phyloP scores from a whole-genome alignment of 2,113 vertebrate species.

The Microcebus griseorufus region DNA sequence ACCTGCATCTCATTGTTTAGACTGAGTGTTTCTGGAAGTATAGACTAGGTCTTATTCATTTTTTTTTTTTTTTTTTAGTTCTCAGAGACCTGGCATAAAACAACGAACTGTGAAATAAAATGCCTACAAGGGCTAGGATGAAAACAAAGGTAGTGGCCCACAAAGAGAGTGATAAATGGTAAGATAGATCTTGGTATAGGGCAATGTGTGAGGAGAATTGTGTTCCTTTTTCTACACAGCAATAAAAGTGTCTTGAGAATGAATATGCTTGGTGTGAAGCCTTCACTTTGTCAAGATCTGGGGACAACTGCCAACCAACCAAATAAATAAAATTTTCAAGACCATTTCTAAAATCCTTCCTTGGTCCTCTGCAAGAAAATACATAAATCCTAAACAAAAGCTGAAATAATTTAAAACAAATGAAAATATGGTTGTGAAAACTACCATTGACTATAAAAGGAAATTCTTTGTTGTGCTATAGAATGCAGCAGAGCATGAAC shows the following conservation, averaged over 20 bases:
- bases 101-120: background rate
- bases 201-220: background rate
- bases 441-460: background rate
- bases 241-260: background rate
- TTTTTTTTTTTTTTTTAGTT: background rate
- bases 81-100: background rate
- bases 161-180: background rate
- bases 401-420: background rate
- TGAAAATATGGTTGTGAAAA: background rate
- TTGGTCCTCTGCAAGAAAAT: background rate
- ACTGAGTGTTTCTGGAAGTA: background rate
- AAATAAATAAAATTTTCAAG: background rate
- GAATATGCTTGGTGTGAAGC: background rate
- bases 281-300: background rate
- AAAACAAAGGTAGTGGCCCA: background rate
- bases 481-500: background rate
- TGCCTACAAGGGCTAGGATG: background rate
- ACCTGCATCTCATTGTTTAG: background rate
- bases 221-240: background rate
- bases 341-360: background rate
- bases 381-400: background rate
- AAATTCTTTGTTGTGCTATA: background rate
- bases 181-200: background rate
- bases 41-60: background rate
- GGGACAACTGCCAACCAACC: fast-evolving